Conservation (phyloP, 2,888 invertebrate species). For the Anorthoa munda region DNA sequence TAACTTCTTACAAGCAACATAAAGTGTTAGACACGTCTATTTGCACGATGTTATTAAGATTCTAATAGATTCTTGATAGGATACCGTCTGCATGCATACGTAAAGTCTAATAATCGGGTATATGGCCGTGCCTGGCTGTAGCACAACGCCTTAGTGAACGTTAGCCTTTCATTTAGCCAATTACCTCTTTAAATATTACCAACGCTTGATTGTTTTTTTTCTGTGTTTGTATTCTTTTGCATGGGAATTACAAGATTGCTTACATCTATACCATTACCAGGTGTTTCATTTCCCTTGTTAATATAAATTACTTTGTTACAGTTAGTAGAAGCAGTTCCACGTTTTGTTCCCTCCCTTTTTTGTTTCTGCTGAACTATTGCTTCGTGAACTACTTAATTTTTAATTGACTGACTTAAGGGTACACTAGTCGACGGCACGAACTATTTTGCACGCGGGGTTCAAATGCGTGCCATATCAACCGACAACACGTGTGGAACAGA, state of each 20-base stretch:
- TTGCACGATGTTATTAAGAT: constrained; percentile 51
- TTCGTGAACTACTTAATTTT: constrained; percentile 20
- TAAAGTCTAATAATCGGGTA: constrained; percentile 54
- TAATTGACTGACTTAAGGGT: constrained; percentile 11
- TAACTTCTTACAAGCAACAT: constrained; percentile 49
- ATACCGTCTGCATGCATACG: constrained; percentile 47
- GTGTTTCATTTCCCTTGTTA: constrained; percentile 41
- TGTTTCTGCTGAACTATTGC: constrained; percentile 6
- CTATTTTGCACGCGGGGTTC: too few species aligned
- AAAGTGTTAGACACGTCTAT: constrained; percentile 57
- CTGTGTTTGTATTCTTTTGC: constrained; percentile 21
- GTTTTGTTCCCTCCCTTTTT: constrained; percentile 18
- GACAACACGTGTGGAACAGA: too few species aligned
- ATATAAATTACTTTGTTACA: constrained; percentile 49
- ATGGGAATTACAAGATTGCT: constrained; percentile 24
- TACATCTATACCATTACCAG: constrained; percentile 19
- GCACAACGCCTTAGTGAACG: constrained; percentile 40
- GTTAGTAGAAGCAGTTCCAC: constrained; percentile 26
- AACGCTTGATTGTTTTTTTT: constrained; percentile 33
- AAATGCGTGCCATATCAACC: too few species aligned
- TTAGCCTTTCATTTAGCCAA: constrained; percentile 55
- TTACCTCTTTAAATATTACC: constrained; percentile 50
- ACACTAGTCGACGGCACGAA: too few species aligned
- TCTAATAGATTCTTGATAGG: constrained; percentile 59
- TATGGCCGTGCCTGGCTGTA: constrained; percentile 20